Evolutionary conservation across 2,797 vertebrate species (phyloP), one percentile per base, ranked within the genome.

Genomic region (Echiichthys vipera): DNA sequence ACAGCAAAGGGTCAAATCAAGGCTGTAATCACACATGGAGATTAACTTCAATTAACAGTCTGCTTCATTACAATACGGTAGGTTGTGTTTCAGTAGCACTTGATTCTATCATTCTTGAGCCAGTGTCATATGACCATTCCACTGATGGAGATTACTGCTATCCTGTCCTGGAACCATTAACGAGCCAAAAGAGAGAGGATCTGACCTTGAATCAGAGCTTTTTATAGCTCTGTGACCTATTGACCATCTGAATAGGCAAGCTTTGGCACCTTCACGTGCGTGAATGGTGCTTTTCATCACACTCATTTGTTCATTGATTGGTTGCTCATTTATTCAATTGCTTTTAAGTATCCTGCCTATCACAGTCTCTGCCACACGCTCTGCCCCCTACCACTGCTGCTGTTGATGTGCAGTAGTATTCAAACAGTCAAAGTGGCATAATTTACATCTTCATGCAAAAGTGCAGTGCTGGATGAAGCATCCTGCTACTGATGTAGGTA

Each of bases 121-220:
- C 25, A 2, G 32, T 32, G 34, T 54, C 20, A 25, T 22, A 22
- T 25, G 34, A 54, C 59, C n/a, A 24, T 43, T 49, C 22, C 45
- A 14, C 72, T 70, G 77, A 75, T 63, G 70, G 56, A 84, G 63
- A 77, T 74, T 62, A 74, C 50, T 50, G 67, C 65, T 22, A 2
- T 65, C 62, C 27, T 63, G 47, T 58, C 45, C 76, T 61, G 62
- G 58, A 47, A 70, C 78, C 73, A 76, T 84, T 84, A 85, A 70
- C 65, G 65, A 78, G 67, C 20, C 32, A 62, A 10, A n/a, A 32
- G 51, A 59, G 68, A 49, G 73, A 51, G 18, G 63, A 57, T 68
- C 36, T 73, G 71, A 84, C 88, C 78, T 86, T 86, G 77, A 83
- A 65, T 59, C 36, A 22, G 55, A 42, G 77, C 77, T 86, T 79